phyloP scores from a whole-genome alignment of 1,140 invertebrate genomes.

The Conopomorpha cramerella region DNA sequence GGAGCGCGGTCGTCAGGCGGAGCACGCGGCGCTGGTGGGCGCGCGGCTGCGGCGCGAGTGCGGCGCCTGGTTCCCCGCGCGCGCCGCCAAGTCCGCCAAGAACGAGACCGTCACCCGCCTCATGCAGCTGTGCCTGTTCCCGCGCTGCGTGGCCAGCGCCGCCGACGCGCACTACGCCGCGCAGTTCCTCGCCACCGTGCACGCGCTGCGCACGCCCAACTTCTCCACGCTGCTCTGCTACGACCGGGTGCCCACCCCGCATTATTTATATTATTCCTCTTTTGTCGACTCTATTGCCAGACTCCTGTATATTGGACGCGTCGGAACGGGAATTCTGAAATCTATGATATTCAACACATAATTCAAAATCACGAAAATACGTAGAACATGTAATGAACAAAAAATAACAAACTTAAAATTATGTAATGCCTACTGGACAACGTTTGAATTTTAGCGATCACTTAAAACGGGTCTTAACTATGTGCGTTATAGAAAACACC shows the following conservation, averaged over 20 bases:
- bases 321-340: too few species aligned
- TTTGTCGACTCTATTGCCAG: too few species aligned
- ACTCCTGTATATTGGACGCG: too few species aligned
- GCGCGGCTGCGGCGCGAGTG: conserved; percentile 80
- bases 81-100: conserved; percentile 85
- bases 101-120: conserved; percentile 97
- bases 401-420: too few species aligned
- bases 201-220: conserved; percentile 93
- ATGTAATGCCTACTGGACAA: too few species aligned
- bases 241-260: conserved; percentile 94
- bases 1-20: conserved; percentile 90
- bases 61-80: conserved; percentile 89
- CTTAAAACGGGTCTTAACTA: too few species aligned
- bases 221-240: conserved; percentile 97
- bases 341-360: too few species aligned
- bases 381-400: too few species aligned
- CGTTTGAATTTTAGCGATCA: too few species aligned
- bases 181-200: conserved; percentile 95
- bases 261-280: too few species aligned
- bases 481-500: too few species aligned
- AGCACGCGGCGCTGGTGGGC: conserved; percentile 85
- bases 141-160: conserved; percentile 92
- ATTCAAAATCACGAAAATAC: too few species aligned
- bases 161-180: conserved; percentile 96
- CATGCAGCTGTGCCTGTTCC: conserved; percentile 95